Evolutionary conservation across 2,797 vertebrate genomes (phyloP).

Genomic region (Danio tinwini): DNA sequence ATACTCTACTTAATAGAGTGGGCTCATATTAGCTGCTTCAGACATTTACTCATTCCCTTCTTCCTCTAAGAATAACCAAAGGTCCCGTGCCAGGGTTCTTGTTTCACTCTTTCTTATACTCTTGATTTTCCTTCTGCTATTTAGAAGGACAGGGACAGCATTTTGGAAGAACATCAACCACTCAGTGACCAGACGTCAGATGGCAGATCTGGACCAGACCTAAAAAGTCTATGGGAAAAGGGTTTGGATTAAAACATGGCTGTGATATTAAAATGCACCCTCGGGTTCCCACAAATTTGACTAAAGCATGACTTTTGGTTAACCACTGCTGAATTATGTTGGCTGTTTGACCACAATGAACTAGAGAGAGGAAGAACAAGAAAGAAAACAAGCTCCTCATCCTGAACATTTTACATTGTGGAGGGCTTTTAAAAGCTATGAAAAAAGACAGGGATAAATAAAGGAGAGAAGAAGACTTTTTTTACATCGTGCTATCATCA

Average conservation of each 20-base stretch:
- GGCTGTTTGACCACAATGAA: slow-evolving; percentile 48
- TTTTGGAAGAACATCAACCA: slow-evolving; percentile 56
- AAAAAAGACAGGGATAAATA: background rate
- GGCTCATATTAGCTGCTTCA: slow-evolving; percentile 72
- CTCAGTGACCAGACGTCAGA: slow-evolving; percentile 41
- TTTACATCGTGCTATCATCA: no score
- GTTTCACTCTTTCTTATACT: slow-evolving; percentile 52
- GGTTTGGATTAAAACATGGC: slow-evolving; percentile 27
- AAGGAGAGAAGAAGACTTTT: background rate
- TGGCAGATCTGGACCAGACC: slow-evolving; percentile 16
- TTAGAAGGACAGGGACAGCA: slow-evolving; percentile 57
- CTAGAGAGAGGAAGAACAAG: slow-evolving; percentile 45
- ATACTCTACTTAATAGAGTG: slow-evolving; percentile 74
- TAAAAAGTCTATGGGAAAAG: slow-evolving; percentile 24
- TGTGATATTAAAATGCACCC: slow-evolving; percentile 32
- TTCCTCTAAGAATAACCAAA: slow-evolving; percentile 77
- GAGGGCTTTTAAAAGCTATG: slow-evolving; percentile 7
- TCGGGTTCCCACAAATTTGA: slow-evolving; percentile 34
- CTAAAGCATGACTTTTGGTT: slow-evolving; percentile 55
- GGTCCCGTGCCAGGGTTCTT: slow-evolving; percentile 68
- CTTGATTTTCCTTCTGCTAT: slow-evolving; percentile 55
- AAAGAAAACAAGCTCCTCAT: slow-evolving; percentile 61
- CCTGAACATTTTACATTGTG: slow-evolving; percentile 24
- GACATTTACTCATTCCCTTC: slow-evolving; percentile 81
- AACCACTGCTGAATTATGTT: slow-evolving; percentile 51